A percentile compares a stretch with the other conserved stretches of the same genome.
Evolutionary conservation across 2,888 invertebrate species (phyloP).

Genomic region (Pachymerium ferrugineum): DNA sequence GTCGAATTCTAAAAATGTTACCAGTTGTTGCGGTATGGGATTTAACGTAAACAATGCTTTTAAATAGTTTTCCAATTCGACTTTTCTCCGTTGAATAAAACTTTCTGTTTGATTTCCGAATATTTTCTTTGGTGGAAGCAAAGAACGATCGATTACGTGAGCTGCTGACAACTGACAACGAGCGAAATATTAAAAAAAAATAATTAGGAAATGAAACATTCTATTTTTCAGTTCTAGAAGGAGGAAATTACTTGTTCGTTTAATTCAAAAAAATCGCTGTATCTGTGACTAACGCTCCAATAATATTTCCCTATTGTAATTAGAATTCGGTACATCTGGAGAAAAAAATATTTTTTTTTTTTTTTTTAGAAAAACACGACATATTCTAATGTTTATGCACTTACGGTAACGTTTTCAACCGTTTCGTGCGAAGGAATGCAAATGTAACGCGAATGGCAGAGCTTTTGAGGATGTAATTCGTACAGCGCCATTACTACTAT

Average conservation of each 20-base stretch:
- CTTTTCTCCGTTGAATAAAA: constrained; percentile 34
- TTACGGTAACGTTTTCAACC: neutral
- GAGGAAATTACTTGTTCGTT: neutral
- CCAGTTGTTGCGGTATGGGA: constrained; percentile 30
- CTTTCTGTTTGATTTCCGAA: constrained; percentile 35
- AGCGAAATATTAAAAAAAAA: neutral
- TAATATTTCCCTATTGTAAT: neutral
- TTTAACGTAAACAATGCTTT: constrained; percentile 26
- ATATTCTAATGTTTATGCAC: no score
- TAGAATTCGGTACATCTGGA: neutral
- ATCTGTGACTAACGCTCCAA: neutral
- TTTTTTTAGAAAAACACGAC: no score
- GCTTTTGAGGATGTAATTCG: neutral
- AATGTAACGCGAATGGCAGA: neutral
- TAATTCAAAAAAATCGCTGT: neutral
- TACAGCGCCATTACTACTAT: neutral
- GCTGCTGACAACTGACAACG: constrained; percentile 29
- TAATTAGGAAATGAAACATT: no score
- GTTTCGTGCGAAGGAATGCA: neutral
- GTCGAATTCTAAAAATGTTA: constrained; percentile 34
- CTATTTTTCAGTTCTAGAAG: neutral
- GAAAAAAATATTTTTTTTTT: neutral
- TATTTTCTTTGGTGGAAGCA: constrained; percentile 36
- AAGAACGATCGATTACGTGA: constrained; percentile 31
- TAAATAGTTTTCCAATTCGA: constrained; percentile 35